Evolutionary conservation across 2,797 vertebrate genomes (phyloP).

Genomic region (Serranus cabrilla): DNA sequence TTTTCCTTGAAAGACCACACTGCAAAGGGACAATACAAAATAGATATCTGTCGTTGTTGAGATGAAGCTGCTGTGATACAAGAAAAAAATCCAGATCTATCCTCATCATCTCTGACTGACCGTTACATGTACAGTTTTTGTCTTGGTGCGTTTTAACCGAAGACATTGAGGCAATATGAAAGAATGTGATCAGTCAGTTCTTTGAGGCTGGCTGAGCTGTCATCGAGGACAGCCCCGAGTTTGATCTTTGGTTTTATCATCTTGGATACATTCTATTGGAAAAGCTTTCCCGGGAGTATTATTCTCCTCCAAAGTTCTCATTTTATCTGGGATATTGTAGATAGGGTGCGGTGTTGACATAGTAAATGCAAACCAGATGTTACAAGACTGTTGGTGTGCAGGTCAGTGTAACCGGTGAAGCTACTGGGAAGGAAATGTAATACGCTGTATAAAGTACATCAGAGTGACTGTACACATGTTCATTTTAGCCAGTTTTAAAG

Average conservation of each 20-base stretch:
- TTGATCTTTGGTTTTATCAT: background rate
- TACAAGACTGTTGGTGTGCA: background rate
- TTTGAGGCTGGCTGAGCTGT: constrained; percentile 15
- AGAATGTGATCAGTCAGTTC: background rate
- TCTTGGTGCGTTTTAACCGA: background rate
- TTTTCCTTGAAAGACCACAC: no score
- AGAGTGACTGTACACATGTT: background rate
- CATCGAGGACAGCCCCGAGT: background rate
- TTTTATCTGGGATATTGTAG: background rate
- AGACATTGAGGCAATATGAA: background rate
- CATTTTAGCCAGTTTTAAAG: background rate
- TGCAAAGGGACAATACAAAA: no score
- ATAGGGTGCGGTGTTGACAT: background rate
- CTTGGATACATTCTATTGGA: background rate
- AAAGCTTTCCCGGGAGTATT: background rate
- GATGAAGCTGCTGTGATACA: no score
- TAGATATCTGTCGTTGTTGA: no score
- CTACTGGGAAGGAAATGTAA: background rate
- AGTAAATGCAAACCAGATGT: constrained; percentile 1
- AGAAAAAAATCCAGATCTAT: no score
- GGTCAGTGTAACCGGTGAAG: background rate
- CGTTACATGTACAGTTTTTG: background rate
- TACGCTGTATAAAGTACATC: background rate
- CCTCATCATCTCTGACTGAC: background rate
- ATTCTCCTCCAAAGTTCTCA: background rate